Conservation (phyloP, 2,888 invertebrate genomes). For the Drosophila tanythrix region DNA sequence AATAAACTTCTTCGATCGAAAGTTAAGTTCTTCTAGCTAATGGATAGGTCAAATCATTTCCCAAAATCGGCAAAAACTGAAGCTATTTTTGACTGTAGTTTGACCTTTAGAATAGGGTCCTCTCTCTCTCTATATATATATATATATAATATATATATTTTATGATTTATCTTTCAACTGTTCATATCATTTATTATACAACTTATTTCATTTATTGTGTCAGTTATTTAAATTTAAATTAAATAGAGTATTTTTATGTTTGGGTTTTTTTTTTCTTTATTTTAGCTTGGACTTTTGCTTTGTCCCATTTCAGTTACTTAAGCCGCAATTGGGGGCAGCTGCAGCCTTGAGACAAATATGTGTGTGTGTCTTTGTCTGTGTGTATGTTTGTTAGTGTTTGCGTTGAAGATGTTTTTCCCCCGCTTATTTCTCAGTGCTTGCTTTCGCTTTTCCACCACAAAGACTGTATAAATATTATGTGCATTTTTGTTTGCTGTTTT, state of each 20-base stretch:
- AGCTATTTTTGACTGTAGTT: not conserved
- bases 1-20: not conserved
- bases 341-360: conserved; percentile 53
- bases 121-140: not conserved
- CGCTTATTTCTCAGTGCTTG: conserved; percentile 21
- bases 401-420: conserved; percentile 15
- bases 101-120: not conserved
- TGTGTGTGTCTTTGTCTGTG: conserved; percentile 5
- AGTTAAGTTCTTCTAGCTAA: not conserved
- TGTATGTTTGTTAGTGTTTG: not conserved
- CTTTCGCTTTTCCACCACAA: conserved; percentile 49
- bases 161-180: not conserved
- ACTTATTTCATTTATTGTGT: not conserved
- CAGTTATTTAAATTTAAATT: not conserved
- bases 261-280: not conserved
- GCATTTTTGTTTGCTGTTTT: conserved; percentile 4
- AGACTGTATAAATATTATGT: conserved; percentile 34
- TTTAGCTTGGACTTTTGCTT: conserved; percentile 24
- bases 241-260: not conserved
- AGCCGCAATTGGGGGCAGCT: conserved; percentile 24
- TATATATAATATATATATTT: not conserved
- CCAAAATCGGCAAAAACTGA: not conserved
- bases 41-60: not conserved
- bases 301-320: conserved; percentile 43
- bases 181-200: not conserved